Base-by-base conservation (phyloP, 2,113 vertebrate species). In the Regulus satrapa region DNA sequence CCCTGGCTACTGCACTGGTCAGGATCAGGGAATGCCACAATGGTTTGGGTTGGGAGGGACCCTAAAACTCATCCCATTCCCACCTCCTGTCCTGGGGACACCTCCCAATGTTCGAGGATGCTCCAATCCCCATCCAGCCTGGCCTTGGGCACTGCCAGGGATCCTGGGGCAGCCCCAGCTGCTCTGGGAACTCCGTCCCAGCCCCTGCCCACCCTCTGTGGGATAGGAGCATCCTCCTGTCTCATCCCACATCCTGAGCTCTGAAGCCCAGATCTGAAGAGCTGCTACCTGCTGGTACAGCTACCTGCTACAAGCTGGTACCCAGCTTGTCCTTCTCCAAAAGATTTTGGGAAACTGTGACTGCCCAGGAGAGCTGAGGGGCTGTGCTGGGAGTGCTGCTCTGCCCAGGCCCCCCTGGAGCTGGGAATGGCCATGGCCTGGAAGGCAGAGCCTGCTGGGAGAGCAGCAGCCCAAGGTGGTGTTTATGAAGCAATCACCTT, bases 401-500 rank as follows among this genome's bases (percentile, higher is more conserved):
- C 38, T 68, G 29, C 43, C 24, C 31, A 58, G 34, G 32, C 56
- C 49, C 25, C 43, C 32, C 88, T 32, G 61, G 21, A 48, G 89
- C 48, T 43, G 78, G 40, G 31, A 28, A 62, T 29, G 31, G 41
- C 55, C 75, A 64, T 6, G 8, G n/a, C 43, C 32, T 19, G 72
- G 32, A 29, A 77, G 75, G 64, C 38, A 9, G 62, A 46, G 59
- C 64, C 38, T 81, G 61, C 58, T 55, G 10, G 5, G 17, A 67
- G 81, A 84, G 58, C 54, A 66, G 34, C 56, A 77, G 73, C 64
- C 52, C 75, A n/a, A 9, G 14, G 13, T 23, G 64, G 19, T 45
- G 45, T 69, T 94, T 75, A 46, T 41, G 84, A 76, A 97, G 95
- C 29, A 72, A 96, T 98, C 97, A 89, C 89, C 95, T 72, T 75